These are phyloP conservation scores for Diachasmimorpha longicaudata DNA, from an alignment of 1,140 invertebrate genomes.

Conservation along the genomic window DNA sequence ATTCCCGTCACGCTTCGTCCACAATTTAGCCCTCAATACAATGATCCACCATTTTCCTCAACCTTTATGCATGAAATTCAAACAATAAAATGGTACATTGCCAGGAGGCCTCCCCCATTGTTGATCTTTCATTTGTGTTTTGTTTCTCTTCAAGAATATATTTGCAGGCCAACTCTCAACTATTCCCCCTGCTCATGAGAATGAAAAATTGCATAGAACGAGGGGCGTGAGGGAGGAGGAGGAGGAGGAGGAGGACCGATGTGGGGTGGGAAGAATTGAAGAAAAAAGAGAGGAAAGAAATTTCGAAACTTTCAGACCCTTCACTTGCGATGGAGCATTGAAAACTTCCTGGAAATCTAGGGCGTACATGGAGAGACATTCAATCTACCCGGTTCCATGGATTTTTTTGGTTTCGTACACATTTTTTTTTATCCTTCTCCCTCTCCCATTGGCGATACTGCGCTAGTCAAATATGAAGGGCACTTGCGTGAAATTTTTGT, in stretches of 20 bases:
- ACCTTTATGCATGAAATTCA: neutral
- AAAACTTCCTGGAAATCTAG: conserved; percentile 10
- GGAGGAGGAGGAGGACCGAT: too few species aligned
- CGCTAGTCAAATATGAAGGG: neutral
- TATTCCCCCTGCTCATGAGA: neutral
- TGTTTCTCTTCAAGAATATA: neutral
- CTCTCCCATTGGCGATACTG: neutral
- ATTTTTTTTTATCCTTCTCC: neutral
- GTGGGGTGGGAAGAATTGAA: neutral
- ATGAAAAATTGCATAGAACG: neutral
- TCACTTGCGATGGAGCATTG: conserved; percentile 1
- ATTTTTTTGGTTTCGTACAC: conserved; percentile 21
- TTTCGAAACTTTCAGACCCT: conserved; percentile 9
- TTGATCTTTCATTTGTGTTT: neutral
- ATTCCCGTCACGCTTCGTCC: too few species aligned
- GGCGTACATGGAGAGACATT: conserved; percentile 12
- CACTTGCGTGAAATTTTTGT: neutral
- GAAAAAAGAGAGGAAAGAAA: neutral
- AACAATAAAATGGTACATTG: neutral
- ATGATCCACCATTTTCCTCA: neutral
- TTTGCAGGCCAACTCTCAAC: neutral
- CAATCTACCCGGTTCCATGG: conserved; percentile 22
- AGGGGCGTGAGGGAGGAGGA: neutral
- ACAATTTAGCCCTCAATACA: neutral
- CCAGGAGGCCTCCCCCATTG: neutral